These are phyloP conservation scores for Erythrocercus mccallii DNA, from an alignment of 2,113 vertebrate genomes.

Conservation along the genomic window DNA sequence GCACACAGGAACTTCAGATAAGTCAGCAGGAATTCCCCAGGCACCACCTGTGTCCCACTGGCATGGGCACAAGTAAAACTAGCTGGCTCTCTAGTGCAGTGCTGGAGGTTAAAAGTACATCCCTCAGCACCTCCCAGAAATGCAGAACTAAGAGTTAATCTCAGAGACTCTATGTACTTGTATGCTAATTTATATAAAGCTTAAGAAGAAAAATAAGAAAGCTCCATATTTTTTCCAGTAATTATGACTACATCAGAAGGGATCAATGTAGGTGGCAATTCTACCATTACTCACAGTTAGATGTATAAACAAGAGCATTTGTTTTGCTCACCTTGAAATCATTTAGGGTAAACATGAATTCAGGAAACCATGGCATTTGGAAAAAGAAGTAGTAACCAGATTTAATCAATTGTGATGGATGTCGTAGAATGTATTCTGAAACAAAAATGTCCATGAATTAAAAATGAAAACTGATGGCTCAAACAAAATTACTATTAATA, in stretches of 20 bases:
- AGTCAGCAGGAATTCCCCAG: background rate
- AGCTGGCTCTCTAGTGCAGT: background rate
- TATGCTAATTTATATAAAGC: background rate
- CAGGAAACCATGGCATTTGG: constrained; percentile 95
- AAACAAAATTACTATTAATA: constrained; percentile 46
- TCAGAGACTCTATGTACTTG: background rate
- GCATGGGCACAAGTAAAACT: background rate
- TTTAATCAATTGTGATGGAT: constrained; percentile 94
- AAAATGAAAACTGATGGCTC: constrained; percentile 51
- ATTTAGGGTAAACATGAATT: constrained; percentile 97
- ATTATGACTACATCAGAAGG: background rate
- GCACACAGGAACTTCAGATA: background rate
- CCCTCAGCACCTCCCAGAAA: background rate
- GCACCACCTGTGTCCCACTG: background rate
- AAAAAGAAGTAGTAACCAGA: constrained; percentile 97
- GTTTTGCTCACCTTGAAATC: constrained; percentile 92
- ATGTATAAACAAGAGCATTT: constrained; percentile 45
- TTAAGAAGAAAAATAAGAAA: background rate
- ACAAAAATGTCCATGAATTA: constrained; percentile 72
- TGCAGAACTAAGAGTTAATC: background rate
- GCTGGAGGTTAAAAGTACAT: background rate
- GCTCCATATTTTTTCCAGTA: background rate
- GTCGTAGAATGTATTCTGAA: constrained; percentile 93
- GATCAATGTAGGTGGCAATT: background rate
- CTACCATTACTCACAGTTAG: constrained; percentile 32